phyloP scores from a whole-genome alignment of 2,888 invertebrate species.

The Lasius platythorax region DNA sequence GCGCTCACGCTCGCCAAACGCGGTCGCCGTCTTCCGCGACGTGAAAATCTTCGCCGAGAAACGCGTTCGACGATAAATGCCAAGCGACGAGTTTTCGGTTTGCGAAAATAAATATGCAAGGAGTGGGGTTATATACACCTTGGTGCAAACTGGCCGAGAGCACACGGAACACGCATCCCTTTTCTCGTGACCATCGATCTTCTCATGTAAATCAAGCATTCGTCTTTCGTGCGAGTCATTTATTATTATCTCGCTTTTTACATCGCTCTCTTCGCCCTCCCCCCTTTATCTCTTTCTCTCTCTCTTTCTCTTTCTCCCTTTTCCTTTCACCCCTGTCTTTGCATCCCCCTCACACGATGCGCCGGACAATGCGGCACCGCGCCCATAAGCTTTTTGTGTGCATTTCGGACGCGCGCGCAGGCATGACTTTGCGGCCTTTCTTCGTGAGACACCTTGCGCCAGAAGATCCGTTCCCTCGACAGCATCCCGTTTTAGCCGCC shows the following conservation, averaged over 20 bases:
- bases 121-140: slow-evolving; percentile 22
- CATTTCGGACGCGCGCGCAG: slow-evolving; percentile 51
- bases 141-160: slow-evolving; percentile 22
- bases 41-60: neutral
- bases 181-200: slow-evolving; percentile 70
- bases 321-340: slow-evolving; percentile 40
- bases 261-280: slow-evolving; percentile 63
- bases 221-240: slow-evolving; percentile 70
- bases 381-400: slow-evolving; percentile 56
- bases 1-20: too few relatives aligned
- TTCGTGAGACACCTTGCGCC: slow-evolving; percentile 64
- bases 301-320: neutral
- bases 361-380: slow-evolving; percentile 53
- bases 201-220: slow-evolving; percentile 70
- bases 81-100: neutral
- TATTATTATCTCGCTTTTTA: slow-evolving; percentile 70
- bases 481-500: slow-evolving; percentile 37
- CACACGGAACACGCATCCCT: slow-evolving; percentile 45
- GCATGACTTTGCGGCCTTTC: slow-evolving; percentile 54
- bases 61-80: neutral
- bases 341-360: slow-evolving; percentile 47
- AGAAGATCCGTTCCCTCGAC: slow-evolving; percentile 49
- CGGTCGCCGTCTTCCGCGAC: too few relatives aligned
- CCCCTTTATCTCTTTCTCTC: neutral
- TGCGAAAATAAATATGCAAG: slow-evolving; percentile 59